Base-by-base conservation (phyloP, 2,797 vertebrate genomes). In the Epinephelus malabaricus region DNA sequence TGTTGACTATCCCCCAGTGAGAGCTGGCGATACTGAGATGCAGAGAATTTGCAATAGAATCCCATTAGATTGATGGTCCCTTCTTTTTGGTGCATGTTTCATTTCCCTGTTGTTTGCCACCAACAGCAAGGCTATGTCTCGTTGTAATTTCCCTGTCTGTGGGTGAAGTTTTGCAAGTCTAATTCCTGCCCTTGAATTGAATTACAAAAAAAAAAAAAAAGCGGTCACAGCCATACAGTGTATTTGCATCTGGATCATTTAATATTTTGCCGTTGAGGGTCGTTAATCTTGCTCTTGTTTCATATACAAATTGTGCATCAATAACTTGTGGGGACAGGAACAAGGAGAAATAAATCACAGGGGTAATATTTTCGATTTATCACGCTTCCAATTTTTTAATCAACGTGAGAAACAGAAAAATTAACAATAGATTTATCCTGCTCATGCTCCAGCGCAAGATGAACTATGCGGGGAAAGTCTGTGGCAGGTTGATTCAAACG, bases 101-200 rank as follows among this genome's bases (percentile, higher is more conserved):
- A 88, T 95, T 91, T 88, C 92, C 88, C 87, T 82, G 90, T 90
- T 91, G 91, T 93, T 94, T 84, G 81, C 87, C 81, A 78, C 84
- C 83, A 87, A 90, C 87, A 85, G 92, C 78, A 76, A 90, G 92
- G 88, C 83, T 85, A 88, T 86, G 92, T 94, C 91, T 89, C 89
- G 81, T 81, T 93, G 88, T 95, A 94, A 95, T 96, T 96, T 95
- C 76, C 83, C 82, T 74, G 74, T 74, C 88, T 89, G 82, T 87
- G 94, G 92, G 80, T 86, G 78, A 86, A 87, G 81, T 90, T 94
- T 95, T 95, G 94, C 94, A 96, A 94, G 96, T 97, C 94, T 94
- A 95, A 96, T 97, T 94, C 88, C 90, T 90, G 54, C 84, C 94
- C 92, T 94, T 92, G 95, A 95, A 87, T 94, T 95, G 90, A 92